Evolutionary conservation across 2,113 vertebrate genomes (phyloP), one percentile per base, ranked within the genome.

Genomic region (Rallus limicola): DNA sequence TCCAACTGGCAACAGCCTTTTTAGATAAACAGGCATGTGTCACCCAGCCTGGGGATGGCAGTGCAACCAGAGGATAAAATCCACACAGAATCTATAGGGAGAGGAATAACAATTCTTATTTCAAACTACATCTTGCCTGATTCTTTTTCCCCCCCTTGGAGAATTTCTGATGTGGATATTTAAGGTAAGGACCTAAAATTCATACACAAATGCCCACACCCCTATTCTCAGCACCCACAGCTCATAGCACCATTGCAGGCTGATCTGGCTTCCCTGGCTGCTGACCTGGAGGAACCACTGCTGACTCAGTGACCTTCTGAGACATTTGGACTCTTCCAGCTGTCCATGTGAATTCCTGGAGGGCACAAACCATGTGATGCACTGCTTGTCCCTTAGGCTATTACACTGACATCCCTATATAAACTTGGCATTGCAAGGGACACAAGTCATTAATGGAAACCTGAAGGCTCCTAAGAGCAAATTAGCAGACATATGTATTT

Each of bases 401-500:
- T 68, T 46, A 36, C 1, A 0, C 33, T 52, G 85, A 72, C 31
- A 77, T n/a, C 42, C 82, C 81, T 18, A 2, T 3, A 34, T 13
- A 55, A 74, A 69, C 58, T 25, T 44, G 64, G 42, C 34, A 60
- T 11, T 42, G 29, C 8, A 44, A 81, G 86, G 70, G 42, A 83
- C 53, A 63, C 34, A 20, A 80, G 75, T 85, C 68, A 71, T 91
- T 93, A 86, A 81, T 9, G 16, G 62, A 50, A 85, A 93, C 84
- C 79, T 75, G 81, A 90, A 84, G 82, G 70, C 60, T 82, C 48
- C 50, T 71, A 91, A 50, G 63, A 90, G 38, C 24, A 77, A 90
- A 88, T 96, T 90, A 91, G 75, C 5, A 75, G 65, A 16, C 26
- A 74, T 75, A 74, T 78, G 64, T 91, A 87, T 71, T 93, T 93